Conservation (phyloP, 2,113 vertebrate species). For the Hippocampus barbouri region DNA sequence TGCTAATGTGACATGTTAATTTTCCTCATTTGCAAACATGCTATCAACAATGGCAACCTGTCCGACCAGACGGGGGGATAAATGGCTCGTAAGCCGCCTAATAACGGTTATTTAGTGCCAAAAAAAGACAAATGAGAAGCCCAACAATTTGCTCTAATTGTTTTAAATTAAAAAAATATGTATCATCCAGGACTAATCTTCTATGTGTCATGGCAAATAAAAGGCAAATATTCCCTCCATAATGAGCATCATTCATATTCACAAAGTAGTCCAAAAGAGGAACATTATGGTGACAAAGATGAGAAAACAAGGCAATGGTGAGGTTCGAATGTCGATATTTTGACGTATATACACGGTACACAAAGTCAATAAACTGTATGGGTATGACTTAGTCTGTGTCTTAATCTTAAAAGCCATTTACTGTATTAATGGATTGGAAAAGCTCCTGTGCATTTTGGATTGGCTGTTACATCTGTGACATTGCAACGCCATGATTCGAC, state of each 20-base stretch:
- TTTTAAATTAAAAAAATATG: constrained; percentile 36
- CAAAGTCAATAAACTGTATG: no score
- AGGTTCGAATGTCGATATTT: no score
- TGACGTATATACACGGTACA: no score
- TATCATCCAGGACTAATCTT: constrained; percentile 39
- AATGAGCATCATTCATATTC: not conserved
- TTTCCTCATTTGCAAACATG: constrained; percentile 13
- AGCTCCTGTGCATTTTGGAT: no score
- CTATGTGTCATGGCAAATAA: constrained; percentile 26
- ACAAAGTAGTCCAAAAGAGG: not conserved
- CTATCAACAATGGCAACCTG: constrained; percentile 26
- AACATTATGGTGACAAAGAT: not conserved
- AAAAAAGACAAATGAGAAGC: constrained; percentile 27
- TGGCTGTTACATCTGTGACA: no score
- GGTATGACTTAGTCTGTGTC: no score
- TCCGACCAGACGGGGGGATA: constrained; percentile 18
- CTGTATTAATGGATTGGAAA: no score
- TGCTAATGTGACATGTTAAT: constrained; percentile 7
- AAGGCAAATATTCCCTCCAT: constrained; percentile 12
- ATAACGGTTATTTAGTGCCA: constrained; percentile 31
- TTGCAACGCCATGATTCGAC: no score
- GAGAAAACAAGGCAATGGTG: not conserved
- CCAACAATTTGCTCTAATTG: constrained; percentile 42
- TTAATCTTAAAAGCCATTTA: no score
- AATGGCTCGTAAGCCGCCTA: constrained; percentile 38